phyloP scores from a whole-genome alignment of 2,888 invertebrate genomes.

The Sinotaia quadrata region DNA sequence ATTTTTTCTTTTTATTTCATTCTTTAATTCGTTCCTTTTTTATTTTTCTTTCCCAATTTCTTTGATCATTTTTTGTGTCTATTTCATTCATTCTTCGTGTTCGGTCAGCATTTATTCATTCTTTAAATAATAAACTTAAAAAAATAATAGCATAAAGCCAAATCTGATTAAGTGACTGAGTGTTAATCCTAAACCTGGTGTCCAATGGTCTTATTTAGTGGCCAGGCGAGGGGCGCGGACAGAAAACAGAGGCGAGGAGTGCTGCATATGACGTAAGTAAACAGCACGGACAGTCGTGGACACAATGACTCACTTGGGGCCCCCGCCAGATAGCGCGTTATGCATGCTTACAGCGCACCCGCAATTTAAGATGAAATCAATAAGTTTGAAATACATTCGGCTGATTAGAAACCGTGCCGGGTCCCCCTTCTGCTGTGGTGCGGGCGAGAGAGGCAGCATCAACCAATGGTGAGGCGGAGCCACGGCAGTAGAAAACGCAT shows the following conservation, averaged over 20 bases:
- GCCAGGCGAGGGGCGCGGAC: neutral
- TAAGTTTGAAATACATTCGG: slow-evolving; percentile 36
- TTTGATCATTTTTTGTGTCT: no score
- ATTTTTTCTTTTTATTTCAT: no score
- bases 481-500: neutral
- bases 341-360: slow-evolving; percentile 29
- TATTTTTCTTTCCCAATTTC: no score
- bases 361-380: slow-evolving; percentile 50
- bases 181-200: neutral
- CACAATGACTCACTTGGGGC: slow-evolving; percentile 31
- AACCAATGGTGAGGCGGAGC: neutral
- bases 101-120: no score
- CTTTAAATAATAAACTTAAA: no score
- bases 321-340: slow-evolving; percentile 13
- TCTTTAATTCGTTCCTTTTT: no score
- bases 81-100: no score
- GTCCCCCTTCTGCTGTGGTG: neutral
- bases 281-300: slow-evolving; percentile 14
- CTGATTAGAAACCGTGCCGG: slow-evolving; percentile 30
- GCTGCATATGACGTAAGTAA: slow-evolving; percentile 33
- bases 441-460: neutral
- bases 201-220: slow-evolving; percentile 11
- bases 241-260: neutral
- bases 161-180: slow-evolving; percentile 10
- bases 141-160: no score